Evolutionary conservation across 2,797 vertebrate species (phyloP).

Genomic region (Novumbra hubbsi): DNA sequence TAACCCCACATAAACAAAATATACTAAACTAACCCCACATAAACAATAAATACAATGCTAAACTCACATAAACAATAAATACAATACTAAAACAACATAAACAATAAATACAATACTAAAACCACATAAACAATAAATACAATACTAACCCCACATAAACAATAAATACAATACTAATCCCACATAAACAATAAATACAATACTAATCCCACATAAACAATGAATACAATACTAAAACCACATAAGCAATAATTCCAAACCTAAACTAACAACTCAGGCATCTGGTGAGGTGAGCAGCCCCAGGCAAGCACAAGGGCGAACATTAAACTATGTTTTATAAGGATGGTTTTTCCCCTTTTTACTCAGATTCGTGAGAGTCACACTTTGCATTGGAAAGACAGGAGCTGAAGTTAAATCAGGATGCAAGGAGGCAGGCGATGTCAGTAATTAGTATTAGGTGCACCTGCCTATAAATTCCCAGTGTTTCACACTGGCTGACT

Average conservation of each 20-base stretch:
- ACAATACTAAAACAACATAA: not conserved
- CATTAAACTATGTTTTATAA: not conserved
- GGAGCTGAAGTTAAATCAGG: not conserved
- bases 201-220: no score
- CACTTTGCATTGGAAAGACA: not conserved
- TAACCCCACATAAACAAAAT: not conserved
- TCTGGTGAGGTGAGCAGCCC: not conserved
- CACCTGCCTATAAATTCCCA: not conserved
- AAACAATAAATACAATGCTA: no score
- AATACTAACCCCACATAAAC: not conserved
- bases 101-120: no score
- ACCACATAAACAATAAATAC: no score
- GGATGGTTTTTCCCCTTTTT: not conserved
- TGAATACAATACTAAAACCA: not conserved
- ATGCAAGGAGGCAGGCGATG: not conserved
- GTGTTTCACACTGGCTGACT: not conserved
- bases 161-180: no score
- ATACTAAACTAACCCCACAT: no score
- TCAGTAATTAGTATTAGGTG: not conserved
- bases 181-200: no score
- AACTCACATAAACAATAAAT: no score
- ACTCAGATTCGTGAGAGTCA: not conserved
- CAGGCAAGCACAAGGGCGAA: not conserved
- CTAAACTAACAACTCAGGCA: not conserved
- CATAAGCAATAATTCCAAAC: not conserved